Conservation (phyloP, 2,888 invertebrate genomes). For the Formica aserva region DNA sequence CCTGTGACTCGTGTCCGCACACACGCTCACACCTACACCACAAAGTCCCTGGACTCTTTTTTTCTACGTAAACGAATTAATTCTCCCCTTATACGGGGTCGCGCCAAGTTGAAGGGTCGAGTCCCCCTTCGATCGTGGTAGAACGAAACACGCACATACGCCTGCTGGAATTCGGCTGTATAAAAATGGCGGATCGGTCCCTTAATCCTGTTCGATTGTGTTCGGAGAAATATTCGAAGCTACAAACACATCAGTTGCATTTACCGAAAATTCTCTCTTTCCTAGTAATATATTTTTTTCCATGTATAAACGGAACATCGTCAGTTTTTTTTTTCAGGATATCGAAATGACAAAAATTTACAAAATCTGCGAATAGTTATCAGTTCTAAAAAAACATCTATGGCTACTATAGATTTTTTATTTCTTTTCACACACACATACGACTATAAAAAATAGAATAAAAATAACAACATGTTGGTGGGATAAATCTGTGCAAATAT, state of each 20-base stretch:
- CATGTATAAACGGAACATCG: background rate
- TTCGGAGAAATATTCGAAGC: background rate
- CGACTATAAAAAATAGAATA: too few species aligned
- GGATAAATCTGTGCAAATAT: too few species aligned
- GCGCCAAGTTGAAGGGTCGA: constrained; percentile 69
- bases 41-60: constrained; percentile 56
- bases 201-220: background rate
- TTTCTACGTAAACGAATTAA: constrained; percentile 73
- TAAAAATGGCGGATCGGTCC: constrained; percentile 19
- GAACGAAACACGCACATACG: background rate
- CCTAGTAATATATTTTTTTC: background rate
- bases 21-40: constrained; percentile 11
- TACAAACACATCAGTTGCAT: background rate
- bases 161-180: constrained; percentile 31
- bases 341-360: background rate
- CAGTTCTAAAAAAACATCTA: too few species aligned
- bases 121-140: constrained; percentile 41
- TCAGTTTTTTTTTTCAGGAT: background rate
- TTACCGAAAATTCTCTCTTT: background rate
- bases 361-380: background rate
- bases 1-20: constrained; percentile 65
- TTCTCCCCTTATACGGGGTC: constrained; percentile 61
- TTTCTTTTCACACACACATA: too few species aligned
- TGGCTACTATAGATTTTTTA: too few species aligned
- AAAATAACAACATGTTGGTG: too few species aligned